Evolutionary conservation across 2,888 invertebrate genomes (phyloP), one percentile per base, ranked within the genome.

Genomic region (Yponomeuta malinellus): DNA sequence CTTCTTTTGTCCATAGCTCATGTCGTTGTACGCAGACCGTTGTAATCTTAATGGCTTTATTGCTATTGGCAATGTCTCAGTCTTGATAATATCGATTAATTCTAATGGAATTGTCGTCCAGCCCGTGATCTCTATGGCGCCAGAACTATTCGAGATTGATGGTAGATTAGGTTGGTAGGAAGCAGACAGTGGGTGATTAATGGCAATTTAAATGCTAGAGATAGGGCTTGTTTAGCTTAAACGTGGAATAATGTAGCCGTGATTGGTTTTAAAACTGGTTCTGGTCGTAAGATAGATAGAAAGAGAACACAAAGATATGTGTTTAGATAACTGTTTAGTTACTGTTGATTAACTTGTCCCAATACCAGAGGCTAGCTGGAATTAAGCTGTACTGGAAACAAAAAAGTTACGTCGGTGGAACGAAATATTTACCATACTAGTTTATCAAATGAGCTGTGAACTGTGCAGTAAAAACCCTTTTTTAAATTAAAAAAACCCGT

Each of bases 41-140:
- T 66, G 15, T 37, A 75, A 76, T 78, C 77, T 76, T 74, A 81
- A 81, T 78, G 73, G 74, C 78, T 79, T 72, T 78, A 80, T 81
- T 77, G 78, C 74, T 67, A n/a, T 43, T 23, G 23, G 64, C 64
- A 64, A 64, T 59, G 52, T 15, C 52, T 59, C 52, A 4, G 52
- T 15, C 52, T 59, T 15, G 52, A 59, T 59, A 59, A 59, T 15
- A 59, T 59, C 52, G 52, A 59, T 59, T 59, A 59, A 15, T 15
- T 59, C 52, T 59, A 15, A 59, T 59, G 52, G 15, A 59, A 15
- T 59, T 59, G 52, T 59, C 52, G 52, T 59, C 52, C 12, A 59
- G 15, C 15, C 4, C 52, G 15, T 59, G 52, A 59, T 59, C 52
- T 59, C 15, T 12, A 29, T 65, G 65, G 65, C 65, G 65, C 65